These are phyloP conservation scores for Phyllopteryx taeniolatus DNA, from an alignment of 2,113 vertebrate species.

Conservation along the genomic window DNA sequence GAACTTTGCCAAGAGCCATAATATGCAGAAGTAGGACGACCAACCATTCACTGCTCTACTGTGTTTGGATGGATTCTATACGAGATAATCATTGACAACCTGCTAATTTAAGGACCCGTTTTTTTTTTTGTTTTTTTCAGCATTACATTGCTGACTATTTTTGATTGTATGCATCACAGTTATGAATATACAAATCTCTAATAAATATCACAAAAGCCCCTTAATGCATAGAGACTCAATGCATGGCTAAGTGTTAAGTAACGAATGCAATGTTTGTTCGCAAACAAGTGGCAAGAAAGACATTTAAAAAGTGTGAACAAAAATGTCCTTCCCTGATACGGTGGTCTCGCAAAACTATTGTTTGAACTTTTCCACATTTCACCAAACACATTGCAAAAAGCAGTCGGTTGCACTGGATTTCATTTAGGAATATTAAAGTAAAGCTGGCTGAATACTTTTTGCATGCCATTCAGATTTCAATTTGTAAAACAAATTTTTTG, in stretches of 20 bases:
- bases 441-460: too few species aligned
- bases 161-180: neutral
- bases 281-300: neutral
- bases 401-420: too few species aligned
- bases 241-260: neutral
- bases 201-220: neutral
- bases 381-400: too few species aligned
- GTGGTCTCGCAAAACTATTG: neutral
- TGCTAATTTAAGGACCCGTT: neutral
- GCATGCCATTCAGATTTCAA: too few species aligned
- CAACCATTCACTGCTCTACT: neutral
- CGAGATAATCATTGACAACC: neutral
- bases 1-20: slow-evolving; percentile 29
- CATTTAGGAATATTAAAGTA: too few species aligned
- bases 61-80: neutral
- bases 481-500: too few species aligned
- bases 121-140: neutral
- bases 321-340: neutral
- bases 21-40: neutral
- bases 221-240: too few species aligned
- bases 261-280: neutral
- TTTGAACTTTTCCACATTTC: too few species aligned
- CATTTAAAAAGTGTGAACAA: neutral
- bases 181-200: neutral
- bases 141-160: neutral